Evolutionary conservation across 2,888 invertebrate species (phyloP).

Genomic region (Microctonus aethiopoides): DNA sequence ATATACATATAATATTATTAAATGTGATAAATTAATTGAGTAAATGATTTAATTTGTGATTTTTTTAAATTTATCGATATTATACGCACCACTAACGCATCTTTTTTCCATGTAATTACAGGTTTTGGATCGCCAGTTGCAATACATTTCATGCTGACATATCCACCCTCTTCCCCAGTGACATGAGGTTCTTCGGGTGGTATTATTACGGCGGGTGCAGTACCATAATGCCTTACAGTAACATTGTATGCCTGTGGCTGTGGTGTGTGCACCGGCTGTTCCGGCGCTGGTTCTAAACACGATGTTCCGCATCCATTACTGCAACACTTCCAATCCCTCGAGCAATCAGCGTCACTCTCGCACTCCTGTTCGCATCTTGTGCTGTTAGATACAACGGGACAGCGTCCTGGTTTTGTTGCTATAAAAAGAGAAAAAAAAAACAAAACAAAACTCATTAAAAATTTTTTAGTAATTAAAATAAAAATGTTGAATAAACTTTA

Average conservation of each 20-base stretch:
- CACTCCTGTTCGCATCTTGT: slow-evolving; percentile 79
- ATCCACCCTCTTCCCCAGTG: slow-evolving; percentile 77
- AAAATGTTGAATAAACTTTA: not conserved
- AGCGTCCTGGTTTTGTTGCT: slow-evolving; percentile 79
- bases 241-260: slow-evolving; percentile 43
- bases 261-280: slow-evolving; percentile 62
- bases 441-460: not conserved
- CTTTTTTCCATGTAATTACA: slow-evolving; percentile 80
- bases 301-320: slow-evolving; percentile 79
- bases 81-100: slow-evolving; percentile 74
- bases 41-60: not conserved
- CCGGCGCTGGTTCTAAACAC: slow-evolving; percentile 73
- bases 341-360: slow-evolving; percentile 83
- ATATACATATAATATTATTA: not conserved
- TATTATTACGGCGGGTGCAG: slow-evolving; percentile 57
- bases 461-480: not conserved
- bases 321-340: slow-evolving; percentile 84
- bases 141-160: slow-evolving; percentile 79
- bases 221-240: slow-evolving; percentile 48
- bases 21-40: not conserved
- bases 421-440: slow-evolving; percentile 26
- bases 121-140: slow-evolving; percentile 84
- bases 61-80: not conserved
- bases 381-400: slow-evolving; percentile 70
- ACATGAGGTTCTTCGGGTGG: slow-evolving; percentile 72